Evolutionary conservation across 2,113 vertebrate species (phyloP).

Genomic region (Psephotus haematonotus): DNA sequence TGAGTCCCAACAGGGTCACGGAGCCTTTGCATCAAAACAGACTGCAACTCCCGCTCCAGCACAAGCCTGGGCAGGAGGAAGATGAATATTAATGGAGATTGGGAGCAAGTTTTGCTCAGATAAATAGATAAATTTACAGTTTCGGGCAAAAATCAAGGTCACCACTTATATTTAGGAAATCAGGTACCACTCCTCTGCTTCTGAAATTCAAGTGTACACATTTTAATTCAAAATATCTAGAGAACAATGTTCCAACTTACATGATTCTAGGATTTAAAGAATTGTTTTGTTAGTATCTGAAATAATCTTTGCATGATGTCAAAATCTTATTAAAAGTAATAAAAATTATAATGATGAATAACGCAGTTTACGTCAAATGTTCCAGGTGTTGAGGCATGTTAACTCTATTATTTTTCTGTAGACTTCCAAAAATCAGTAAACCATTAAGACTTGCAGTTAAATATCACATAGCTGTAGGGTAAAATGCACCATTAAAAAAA

Average conservation of each 20-base stretch:
- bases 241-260: not conserved
- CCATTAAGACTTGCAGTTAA: slow-evolving; percentile 9
- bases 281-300: not conserved
- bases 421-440: not conserved
- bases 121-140: not conserved
- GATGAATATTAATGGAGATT: not conserved
- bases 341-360: not conserved
- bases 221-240: not conserved
- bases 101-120: not conserved
- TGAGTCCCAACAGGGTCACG: not conserved
- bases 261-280: not conserved
- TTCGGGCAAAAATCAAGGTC: not conserved
- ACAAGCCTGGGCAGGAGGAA: not conserved
- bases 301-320: not conserved
- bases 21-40: not conserved
- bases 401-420: slow-evolving; percentile 3
- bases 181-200: not conserved
- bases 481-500: slow-evolving; percentile 55
- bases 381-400: not conserved
- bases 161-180: not conserved
- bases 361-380: not conserved
- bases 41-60: not conserved
- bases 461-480: slow-evolving; percentile 23
- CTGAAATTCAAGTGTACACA: not conserved
- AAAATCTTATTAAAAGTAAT: slow-evolving; percentile 6